A percentile compares a stretch with the other conserved stretches of the same genome.
phyloP scores from a whole-genome alignment of 2,113 vertebrate genomes.

The Colistium nudipinnis region DNA sequence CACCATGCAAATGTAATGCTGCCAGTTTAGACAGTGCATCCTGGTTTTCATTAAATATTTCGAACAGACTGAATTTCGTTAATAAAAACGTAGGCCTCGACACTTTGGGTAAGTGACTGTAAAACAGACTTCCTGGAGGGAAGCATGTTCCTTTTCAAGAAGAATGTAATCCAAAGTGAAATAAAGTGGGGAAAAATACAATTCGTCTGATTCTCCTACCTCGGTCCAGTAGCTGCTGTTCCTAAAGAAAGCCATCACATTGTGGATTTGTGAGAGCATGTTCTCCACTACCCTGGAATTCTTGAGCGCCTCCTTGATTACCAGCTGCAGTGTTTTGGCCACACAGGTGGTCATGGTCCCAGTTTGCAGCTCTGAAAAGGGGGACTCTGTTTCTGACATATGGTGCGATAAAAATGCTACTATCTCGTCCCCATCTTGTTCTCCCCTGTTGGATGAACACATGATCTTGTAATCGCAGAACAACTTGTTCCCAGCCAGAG shows the following conservation, averaged over 20 bases:
- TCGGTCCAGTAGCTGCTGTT: slow-evolving; percentile 79
- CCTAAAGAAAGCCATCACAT: slow-evolving; percentile 80
- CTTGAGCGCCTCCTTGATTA: slow-evolving; percentile 81
- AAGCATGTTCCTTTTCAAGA: neutral
- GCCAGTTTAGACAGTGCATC: too few species aligned
- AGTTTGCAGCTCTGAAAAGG: slow-evolving; percentile 71
- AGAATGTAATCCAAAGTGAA: neutral
- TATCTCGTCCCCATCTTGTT: slow-evolving; percentile 76
- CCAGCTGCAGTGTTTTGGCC: slow-evolving; percentile 67
- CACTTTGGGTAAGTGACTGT: neutral
- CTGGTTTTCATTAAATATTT: too few species aligned
- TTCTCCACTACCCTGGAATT: slow-evolving; percentile 79
- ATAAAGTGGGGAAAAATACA: neutral
- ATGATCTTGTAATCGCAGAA: slow-evolving; percentile 82
- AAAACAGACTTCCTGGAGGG: neutral
- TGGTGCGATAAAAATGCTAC: slow-evolving; percentile 72
- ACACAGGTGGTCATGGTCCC: slow-evolving; percentile 71
- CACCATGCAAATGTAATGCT: too few species aligned
- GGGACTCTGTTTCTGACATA: slow-evolving; percentile 45
- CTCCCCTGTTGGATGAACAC: slow-evolving; percentile 67
- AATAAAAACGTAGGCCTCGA: neutral
- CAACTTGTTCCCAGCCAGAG: slow-evolving; percentile 66
- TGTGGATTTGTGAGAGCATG: slow-evolving; percentile 75
- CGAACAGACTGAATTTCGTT: neutral
- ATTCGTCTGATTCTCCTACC: slow-evolving; percentile 36